Conservation (phyloP, 2,888 invertebrate species). For the Teleiodes luculella region DNA sequence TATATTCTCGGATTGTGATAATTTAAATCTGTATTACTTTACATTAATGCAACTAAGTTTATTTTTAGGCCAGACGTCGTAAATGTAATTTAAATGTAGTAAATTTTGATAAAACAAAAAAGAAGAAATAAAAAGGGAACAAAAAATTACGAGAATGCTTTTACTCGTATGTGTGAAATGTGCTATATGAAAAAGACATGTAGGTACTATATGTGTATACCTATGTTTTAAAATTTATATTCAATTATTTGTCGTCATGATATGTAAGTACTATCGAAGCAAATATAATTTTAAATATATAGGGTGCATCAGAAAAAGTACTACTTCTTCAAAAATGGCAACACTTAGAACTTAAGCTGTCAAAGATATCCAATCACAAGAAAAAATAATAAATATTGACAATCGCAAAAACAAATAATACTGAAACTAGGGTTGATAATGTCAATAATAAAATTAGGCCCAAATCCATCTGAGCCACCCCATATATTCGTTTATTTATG, state of each 20-base stretch:
- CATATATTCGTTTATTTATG: conserved; percentile 12
- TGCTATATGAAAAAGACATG: conserved; percentile 39
- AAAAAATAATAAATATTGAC: too few relatives aligned
- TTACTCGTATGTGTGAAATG: conserved; percentile 18
- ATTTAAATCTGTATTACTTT: too few relatives aligned
- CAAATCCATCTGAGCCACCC: background rate
- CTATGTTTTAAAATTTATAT: conserved; percentile 20
- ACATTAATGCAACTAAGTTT: background rate
- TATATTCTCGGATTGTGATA: too few relatives aligned
- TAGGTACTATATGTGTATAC: conserved; percentile 18
- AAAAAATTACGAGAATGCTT: conserved; percentile 17
- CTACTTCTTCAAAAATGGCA: conserved; percentile 7
- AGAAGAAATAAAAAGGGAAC: conserved; percentile 23
- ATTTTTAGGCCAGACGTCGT: background rate
- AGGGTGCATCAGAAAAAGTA: conserved; percentile 30
- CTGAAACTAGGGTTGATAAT: too few relatives aligned
- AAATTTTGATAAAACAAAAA: conserved; percentile 29
- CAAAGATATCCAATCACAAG: too few relatives aligned
- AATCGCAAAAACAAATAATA: too few relatives aligned
- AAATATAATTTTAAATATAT: background rate
- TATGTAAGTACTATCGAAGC: conserved; percentile 50
- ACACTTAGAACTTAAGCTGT: too few relatives aligned
- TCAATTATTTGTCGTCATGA: conserved; percentile 71
- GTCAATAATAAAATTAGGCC: too few relatives aligned
- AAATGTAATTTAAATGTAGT: conserved; percentile 10